Percentiles rank a stretch among this genome's conserved stretches.
Conservation (phyloP, 30 jellyfish, hydroid and myxozoan species). For the Mastigias papua region DNA sequence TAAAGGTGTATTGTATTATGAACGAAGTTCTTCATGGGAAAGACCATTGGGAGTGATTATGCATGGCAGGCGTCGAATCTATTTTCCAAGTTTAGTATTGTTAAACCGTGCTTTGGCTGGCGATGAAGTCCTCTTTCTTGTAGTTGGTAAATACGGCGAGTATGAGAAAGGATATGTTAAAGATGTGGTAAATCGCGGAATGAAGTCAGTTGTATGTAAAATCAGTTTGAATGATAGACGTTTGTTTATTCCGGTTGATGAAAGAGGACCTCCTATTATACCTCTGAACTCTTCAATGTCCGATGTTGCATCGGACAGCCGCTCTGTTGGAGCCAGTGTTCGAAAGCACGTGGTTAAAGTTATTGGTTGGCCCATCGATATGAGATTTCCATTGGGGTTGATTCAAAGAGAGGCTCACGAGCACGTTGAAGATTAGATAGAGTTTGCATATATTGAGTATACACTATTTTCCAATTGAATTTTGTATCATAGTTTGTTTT, state of each 20-base stretch:
- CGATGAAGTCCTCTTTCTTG: slow-evolving; percentile 44
- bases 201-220: slow-evolving; percentile 36
- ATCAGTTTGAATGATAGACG: slow-evolving; percentile 13
- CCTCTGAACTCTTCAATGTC: slow-evolving; percentile 16
- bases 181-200: slow-evolving; percentile 25
- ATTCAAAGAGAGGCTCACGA: slow-evolving; percentile 36
- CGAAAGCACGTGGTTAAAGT: slow-evolving; percentile 31
- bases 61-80: slow-evolving; percentile 18
- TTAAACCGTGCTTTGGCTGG: slow-evolving; percentile 66
- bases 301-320: neutral
- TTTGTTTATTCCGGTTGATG: slow-evolving; percentile 62
- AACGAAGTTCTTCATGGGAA: slow-evolving; percentile 19
- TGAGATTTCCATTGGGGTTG: slow-evolving; percentile 66
- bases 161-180: slow-evolving; percentile 38
- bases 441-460: too few species aligned
- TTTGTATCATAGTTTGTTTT: neutral
- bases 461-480: too few species aligned
- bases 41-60: slow-evolving; percentile 33
- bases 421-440: neutral
- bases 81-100: slow-evolving; percentile 29
- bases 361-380: slow-evolving; percentile 68
- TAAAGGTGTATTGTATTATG: slow-evolving; percentile 29
- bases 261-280: slow-evolving; percentile 69
- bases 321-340: slow-evolving; percentile 38
- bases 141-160: slow-evolving; percentile 2